Conservation (phyloP, 2,888 invertebrate species). For the Eupeodes latifasciatus region DNA sequence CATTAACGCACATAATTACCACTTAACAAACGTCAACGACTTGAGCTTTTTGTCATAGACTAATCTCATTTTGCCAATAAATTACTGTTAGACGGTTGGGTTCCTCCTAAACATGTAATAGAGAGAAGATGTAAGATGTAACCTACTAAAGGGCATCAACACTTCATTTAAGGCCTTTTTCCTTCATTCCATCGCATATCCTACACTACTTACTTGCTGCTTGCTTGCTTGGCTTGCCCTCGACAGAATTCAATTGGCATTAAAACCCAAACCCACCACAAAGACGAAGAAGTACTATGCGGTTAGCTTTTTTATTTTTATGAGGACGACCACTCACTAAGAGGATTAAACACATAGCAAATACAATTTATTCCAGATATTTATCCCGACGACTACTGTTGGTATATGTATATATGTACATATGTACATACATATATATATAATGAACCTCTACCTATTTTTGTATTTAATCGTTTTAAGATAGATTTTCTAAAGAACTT, state of each 20-base stretch:
- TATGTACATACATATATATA: not conserved
- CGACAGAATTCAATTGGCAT: constrained; percentile 21
- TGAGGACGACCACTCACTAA: constrained; percentile 28
- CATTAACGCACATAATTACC: constrained; percentile 31
- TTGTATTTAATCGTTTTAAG: constrained; percentile 37
- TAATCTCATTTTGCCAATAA: constrained; percentile 42
- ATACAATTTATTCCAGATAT: constrained; percentile 44
- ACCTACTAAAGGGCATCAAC: constrained; percentile 46
- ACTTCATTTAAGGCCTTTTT: constrained; percentile 37
- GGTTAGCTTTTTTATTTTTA: constrained; percentile 22
- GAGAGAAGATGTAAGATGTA: constrained; percentile 4
- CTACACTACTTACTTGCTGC: not conserved
- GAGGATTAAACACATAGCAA: constrained; percentile 45
- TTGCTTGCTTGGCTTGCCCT: not conserved
- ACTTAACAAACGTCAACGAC: constrained; percentile 26
- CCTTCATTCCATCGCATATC: not conserved
- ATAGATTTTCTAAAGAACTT: constrained; percentile 20
- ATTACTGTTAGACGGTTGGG: constrained; percentile 21
- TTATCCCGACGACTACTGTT: not conserved
- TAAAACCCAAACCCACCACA: not conserved
- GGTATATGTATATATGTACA: not conserved
- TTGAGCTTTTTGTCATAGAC: constrained; percentile 19
- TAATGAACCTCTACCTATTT: not conserved
- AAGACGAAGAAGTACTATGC: not conserved
- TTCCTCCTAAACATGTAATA: too few relatives aligned